Conservation (phyloP, 1,140 invertebrate genomes). For the Saccostrea glomerata region DNA sequence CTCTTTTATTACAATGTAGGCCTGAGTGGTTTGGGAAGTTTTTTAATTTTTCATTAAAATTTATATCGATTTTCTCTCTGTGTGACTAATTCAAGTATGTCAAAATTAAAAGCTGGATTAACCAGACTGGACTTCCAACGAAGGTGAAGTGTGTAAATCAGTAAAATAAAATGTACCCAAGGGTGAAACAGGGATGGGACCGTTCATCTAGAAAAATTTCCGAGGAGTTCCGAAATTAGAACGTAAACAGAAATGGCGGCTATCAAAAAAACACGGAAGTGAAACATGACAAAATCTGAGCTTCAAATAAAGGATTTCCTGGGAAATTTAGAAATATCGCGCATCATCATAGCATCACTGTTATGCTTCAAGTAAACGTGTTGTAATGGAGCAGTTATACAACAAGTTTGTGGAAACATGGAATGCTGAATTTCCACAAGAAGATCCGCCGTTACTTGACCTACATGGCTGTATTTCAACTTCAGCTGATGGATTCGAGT, state of each 20-base stretch:
- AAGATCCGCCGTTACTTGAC: constrained; percentile 30
- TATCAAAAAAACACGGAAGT: constrained; percentile 27
- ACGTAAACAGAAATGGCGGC: constrained; percentile 25
- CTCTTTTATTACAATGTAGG: too few relatives aligned
- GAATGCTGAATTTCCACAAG: constrained; percentile 35
- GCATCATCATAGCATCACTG: background rate
- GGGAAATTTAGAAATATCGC: background rate
- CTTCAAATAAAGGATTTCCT: constrained; percentile 26
- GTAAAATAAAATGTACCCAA: background rate
- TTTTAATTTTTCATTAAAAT: too few relatives aligned
- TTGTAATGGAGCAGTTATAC: constrained; percentile 14
- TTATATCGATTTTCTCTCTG: too few relatives aligned
- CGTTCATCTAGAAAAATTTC: background rate
- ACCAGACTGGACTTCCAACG: too few relatives aligned
- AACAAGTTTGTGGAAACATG: constrained; percentile 38
- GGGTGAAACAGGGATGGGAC: background rate
- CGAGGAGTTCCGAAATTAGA: background rate
- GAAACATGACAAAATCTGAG: constrained; percentile 20
- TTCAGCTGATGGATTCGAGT: constrained; percentile 1
- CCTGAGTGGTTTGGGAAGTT: too few relatives aligned
- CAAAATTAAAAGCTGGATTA: too few relatives aligned
- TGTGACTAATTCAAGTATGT: too few relatives aligned
- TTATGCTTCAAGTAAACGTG: background rate
- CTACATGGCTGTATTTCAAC: constrained; percentile 12
- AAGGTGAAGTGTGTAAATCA: background rate